Conservation (phyloP, 2,113 vertebrate genomes). For the Crotophaga sulcirostris region DNA sequence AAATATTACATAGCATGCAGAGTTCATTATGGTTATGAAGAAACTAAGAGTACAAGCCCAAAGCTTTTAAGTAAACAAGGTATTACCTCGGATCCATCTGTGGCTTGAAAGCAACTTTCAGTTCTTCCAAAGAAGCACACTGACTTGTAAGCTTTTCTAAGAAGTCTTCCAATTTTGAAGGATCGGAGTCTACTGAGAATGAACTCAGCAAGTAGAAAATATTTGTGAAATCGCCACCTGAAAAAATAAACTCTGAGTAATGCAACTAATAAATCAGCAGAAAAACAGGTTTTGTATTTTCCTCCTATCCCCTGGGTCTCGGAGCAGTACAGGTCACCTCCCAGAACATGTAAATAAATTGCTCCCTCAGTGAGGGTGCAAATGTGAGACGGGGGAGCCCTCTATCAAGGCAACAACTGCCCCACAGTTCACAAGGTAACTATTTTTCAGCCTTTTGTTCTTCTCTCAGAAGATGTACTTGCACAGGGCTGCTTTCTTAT, state of each 20-base stretch:
- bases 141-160: constrained; percentile 79
- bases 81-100: constrained; percentile 92
- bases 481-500: neutral
- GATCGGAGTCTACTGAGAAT: constrained; percentile 68
- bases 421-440: neutral
- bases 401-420: neutral
- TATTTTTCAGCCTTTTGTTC: neutral
- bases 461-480: neutral
- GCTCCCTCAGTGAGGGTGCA: neutral
- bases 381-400: neutral
- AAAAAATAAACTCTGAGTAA: neutral
- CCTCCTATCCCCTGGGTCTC: neutral
- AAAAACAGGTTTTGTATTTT: neutral
- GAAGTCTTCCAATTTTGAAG: constrained; percentile 65
- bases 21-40: neutral
- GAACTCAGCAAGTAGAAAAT: constrained; percentile 87
- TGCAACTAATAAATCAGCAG: neutral
- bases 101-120: constrained; percentile 86
- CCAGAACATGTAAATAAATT: neutral
- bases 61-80: neutral
- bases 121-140: constrained; percentile 90
- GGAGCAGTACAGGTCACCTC: neutral
- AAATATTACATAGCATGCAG: neutral
- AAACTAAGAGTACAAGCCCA: neutral
- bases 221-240: constrained; percentile 97